Evolutionary conservation across 2,888 invertebrate species (phyloP).

Genomic region (Lamproptera curius): DNA sequence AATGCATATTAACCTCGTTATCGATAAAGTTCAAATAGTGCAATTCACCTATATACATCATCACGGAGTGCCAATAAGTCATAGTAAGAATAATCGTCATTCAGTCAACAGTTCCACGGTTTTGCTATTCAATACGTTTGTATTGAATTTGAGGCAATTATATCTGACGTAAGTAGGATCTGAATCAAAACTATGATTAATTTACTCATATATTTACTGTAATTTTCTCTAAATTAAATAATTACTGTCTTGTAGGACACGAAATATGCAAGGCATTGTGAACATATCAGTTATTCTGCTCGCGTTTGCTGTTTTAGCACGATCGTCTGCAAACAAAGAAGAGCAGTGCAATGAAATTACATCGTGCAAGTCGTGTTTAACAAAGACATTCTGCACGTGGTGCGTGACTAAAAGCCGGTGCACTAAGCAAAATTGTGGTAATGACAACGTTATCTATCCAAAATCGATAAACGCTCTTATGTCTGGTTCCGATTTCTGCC

Average conservation of each 20-base stretch:
- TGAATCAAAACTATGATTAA: not conserved
- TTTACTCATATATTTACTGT: not conserved
- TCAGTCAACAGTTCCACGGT: too few relatives aligned
- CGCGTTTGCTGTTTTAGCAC: slow-evolving; percentile 1
- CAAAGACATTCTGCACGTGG: slow-evolving; percentile 50
- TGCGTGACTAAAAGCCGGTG: slow-evolving; percentile 61
- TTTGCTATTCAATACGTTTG: too few relatives aligned
- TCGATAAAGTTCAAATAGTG: slow-evolving; percentile 10
- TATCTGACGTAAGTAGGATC: not conserved
- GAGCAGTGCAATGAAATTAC: slow-evolving; percentile 30
- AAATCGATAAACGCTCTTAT: slow-evolving; percentile 45
- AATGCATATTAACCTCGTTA: slow-evolving; percentile 11
- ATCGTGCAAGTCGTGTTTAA: slow-evolving; percentile 51
- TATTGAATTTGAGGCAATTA: not conserved
- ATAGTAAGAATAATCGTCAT: not conserved
- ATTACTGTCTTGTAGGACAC: slow-evolving; percentile 1
- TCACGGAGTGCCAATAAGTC: slow-evolving; percentile 3
- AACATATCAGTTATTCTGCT: not conserved
- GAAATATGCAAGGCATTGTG: slow-evolving; percentile 3
- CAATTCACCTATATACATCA: not conserved
- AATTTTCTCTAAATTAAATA: too few relatives aligned
- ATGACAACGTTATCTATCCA: slow-evolving; percentile 60
- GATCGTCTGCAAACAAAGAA: slow-evolving; percentile 15
- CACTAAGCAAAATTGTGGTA: slow-evolving; percentile 54
- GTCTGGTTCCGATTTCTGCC: slow-evolving; percentile 57